phyloP scores from a whole-genome alignment of 2,888 invertebrate genomes.

The Acanthosoma haemorrhoidale region DNA sequence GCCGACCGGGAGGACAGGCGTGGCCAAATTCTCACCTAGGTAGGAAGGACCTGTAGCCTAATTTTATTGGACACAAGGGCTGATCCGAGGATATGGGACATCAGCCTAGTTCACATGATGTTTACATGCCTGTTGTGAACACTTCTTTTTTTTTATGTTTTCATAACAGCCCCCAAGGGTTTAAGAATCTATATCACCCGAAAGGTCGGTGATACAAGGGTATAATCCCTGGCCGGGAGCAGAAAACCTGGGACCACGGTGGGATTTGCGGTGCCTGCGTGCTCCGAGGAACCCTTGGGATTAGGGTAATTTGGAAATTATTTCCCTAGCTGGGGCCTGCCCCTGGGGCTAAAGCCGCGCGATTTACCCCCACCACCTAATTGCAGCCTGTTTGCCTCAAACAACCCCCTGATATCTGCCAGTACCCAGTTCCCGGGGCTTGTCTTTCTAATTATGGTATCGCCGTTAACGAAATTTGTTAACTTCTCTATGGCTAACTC shows the following conservation, averaged over 20 bases:
- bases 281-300: conserved; percentile 15
- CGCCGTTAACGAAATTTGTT: background rate
- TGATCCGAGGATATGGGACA: too few relatives aligned
- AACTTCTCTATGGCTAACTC: too few relatives aligned
- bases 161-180: too few relatives aligned
- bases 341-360: background rate
- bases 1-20: too few relatives aligned
- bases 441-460: background rate
- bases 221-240: background rate
- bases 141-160: too few relatives aligned
- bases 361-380: background rate
- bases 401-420: background rate
- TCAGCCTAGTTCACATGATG: too few relatives aligned
- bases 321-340: conserved; percentile 11
- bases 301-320: conserved; percentile 26
- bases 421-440: background rate
- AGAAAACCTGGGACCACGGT: conserved; percentile 8
- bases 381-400: too few relatives aligned
- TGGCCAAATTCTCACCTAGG: too few relatives aligned
- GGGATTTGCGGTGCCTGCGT: conserved; percentile 22
- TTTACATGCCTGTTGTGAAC: too few relatives aligned
- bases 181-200: too few relatives aligned
- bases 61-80: too few relatives aligned
- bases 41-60: too few relatives aligned
- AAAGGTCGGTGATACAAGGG: background rate